Percentiles rank a stretch among this genome's conserved stretches.
phyloP scores from a whole-genome alignment of 2,113 vertebrate species.

The Ia io region DNA sequence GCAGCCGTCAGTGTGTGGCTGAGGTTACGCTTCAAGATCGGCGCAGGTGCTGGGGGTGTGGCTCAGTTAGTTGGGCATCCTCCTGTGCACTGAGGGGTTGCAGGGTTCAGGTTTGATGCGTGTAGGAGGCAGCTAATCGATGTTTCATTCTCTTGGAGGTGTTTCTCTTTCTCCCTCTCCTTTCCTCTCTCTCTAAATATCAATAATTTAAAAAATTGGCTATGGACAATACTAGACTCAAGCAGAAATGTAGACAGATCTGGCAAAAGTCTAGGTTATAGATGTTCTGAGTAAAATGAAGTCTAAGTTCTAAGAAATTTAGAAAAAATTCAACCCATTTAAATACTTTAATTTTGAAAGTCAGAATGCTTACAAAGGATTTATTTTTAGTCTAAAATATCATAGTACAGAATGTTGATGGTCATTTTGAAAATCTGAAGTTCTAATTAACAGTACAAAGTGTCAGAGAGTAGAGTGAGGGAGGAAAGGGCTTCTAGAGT shows the following conservation, averaged over 20 bases:
- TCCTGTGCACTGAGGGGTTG: background rate
- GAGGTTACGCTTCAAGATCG: background rate
- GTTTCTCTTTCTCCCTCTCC: background rate
- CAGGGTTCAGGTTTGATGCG: background rate
- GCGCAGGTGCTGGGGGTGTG: background rate
- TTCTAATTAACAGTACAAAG: background rate
- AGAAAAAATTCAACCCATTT: background rate
- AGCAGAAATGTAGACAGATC: background rate
- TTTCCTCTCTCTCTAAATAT: background rate
- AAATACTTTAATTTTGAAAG: background rate
- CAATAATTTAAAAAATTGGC: background rate
- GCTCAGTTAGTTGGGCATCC: background rate
- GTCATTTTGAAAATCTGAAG: conserved; percentile 1
- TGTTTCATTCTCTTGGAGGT: background rate
- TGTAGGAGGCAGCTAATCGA: background rate
- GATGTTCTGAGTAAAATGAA: background rate
- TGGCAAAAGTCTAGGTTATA: background rate
- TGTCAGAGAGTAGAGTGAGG: background rate
- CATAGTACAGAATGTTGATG: background rate
- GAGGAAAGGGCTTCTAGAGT: background rate
- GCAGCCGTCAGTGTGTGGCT: background rate
- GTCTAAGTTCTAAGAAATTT: conserved; percentile 9
- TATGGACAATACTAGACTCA: background rate
- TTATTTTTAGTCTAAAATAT: background rate
- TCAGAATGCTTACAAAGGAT: background rate